Evolutionary conservation across 2,113 vertebrate genomes (phyloP), one percentile per base, ranked within the genome.

Genomic region (Phycodurus eques): DNA sequence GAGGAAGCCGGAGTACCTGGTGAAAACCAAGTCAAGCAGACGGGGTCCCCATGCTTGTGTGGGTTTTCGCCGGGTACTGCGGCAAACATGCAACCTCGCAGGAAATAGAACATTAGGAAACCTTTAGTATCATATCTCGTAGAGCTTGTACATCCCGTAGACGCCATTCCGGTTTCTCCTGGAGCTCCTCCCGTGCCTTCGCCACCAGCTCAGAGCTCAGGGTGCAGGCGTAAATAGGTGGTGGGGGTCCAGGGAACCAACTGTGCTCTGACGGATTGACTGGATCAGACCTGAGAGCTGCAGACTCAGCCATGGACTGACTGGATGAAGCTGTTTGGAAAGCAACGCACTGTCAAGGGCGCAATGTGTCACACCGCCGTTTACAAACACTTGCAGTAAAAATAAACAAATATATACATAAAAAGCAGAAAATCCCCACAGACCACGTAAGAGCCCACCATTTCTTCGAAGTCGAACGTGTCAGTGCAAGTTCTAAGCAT

Each of bases 151-250:
- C 96, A 1, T 99, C 98, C 0, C 96, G 94, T 0, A 98, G 94
- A 59, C 98, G 90, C 97, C 96, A 99, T 33, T 99, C 98, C 0
- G 98, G 98, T 78, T 99, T 98, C 88, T 99, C 98, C 85, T 99
- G 96, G 11, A 99, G 94, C 87, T 99, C 96, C 64, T 98, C 97
- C 22, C 96, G 92, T 33, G 98, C 98, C 80, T 98, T 99, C 84
- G 94, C 92, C 78, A 96, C 90, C 75, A 99, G 94, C 5, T 96
- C 96, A 0, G 95, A 94, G 1, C 94, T 95, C 79, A 99, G 89
- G 0, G 93, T 94, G 81, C 98, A 99, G 67, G 94, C 91, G 3
- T 99, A 99, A 74, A 88, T 88, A 44, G 92, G 92, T 0, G 94
- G 93, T 2, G 88, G 92, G 0, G 92, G 91, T 0, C 83, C 75